Evolutionary conservation across 2,888 invertebrate species (phyloP).

Genomic region (Notodromas monacha): DNA sequence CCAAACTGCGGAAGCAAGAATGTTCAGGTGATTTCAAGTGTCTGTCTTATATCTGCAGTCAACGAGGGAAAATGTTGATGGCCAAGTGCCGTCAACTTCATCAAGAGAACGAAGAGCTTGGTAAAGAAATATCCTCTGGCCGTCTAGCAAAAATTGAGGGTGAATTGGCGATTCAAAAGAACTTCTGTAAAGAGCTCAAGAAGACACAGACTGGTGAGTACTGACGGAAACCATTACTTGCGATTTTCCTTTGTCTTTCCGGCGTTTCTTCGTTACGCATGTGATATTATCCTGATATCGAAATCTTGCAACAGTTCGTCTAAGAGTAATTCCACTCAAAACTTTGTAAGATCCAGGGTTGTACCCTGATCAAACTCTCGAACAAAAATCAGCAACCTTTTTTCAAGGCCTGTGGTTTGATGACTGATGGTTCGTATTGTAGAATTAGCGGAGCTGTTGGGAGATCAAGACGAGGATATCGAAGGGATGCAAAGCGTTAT

Average conservation of each 20-base stretch:
- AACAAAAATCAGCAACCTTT: neutral
- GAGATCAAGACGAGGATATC: constrained; percentile 82
- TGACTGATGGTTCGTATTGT: neutral
- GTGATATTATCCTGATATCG: no score
- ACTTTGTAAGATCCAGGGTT: neutral
- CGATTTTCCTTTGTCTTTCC: no score
- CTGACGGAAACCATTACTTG: no score
- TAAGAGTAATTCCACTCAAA: neutral
- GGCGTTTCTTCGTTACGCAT: no score
- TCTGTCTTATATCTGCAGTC: constrained; percentile 21
- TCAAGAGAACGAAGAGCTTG: constrained; percentile 88
- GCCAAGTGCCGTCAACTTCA: constrained; percentile 75
- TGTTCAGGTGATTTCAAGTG: neutral
- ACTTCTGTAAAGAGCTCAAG: constrained; percentile 79
- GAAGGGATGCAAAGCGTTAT: constrained; percentile 97
- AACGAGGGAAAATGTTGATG: constrained; percentile 89
- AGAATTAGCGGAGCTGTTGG: constrained; percentile 79
- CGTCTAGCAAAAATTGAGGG: constrained; percentile 77
- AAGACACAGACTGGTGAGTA: constrained; percentile 59
- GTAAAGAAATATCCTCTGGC: constrained; percentile 76
- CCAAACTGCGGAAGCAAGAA: neutral
- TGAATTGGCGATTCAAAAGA: constrained; percentile 72
- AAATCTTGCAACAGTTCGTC: no score
- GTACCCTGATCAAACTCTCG: neutral
- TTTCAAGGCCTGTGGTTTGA: neutral